Conservation (phyloP, 2,797 vertebrate genomes). For the Hypotaenidia philippensis region DNA sequence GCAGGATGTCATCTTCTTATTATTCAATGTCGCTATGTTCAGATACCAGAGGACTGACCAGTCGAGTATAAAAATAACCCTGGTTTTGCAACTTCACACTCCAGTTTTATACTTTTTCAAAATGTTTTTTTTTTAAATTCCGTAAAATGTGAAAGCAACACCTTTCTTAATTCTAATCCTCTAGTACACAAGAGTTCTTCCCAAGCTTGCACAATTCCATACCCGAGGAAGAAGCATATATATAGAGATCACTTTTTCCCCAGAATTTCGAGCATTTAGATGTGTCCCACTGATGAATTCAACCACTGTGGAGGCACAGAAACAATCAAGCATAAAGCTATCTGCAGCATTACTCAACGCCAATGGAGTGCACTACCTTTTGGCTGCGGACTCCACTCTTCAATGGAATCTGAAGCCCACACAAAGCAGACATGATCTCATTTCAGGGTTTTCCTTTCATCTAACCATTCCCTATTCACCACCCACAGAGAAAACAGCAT, state of each 20-base stretch:
- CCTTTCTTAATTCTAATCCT: background rate
- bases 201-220: background rate
- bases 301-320: background rate
- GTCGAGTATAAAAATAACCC: background rate
- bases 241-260: background rate
- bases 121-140: background rate
- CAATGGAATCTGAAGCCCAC: constrained; percentile 16
- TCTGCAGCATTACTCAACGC: background rate
- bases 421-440: constrained; percentile 61
- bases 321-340: background rate
- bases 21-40: background rate
- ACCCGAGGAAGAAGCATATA: background rate
- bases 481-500: constrained; percentile 5
- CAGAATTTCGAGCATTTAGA: background rate
- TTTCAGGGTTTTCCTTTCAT: constrained; percentile 38
- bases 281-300: background rate
- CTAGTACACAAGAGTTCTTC: background rate
- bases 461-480: constrained; percentile 1
- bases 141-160: background rate
- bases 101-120: background rate
- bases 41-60: background rate
- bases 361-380: background rate
- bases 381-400: background rate
- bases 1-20: background rate
- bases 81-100: background rate